These are phyloP conservation scores for Leptopilina clavipes DNA, from an alignment of 1,140 invertebrate species.

Conservation along the genomic window DNA sequence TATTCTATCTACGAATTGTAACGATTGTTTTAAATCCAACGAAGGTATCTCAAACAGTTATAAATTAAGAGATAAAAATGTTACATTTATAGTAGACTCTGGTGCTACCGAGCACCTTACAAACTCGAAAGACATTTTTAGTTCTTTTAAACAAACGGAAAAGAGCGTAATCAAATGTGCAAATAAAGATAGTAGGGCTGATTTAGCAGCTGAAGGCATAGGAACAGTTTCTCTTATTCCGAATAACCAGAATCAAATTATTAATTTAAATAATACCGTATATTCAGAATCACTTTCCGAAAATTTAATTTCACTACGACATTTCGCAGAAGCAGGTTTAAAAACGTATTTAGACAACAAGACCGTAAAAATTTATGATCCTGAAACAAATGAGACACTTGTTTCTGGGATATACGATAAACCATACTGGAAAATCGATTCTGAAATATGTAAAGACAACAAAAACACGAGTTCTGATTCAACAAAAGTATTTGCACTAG, in stretches of 20 bases:
- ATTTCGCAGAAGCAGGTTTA: slow-evolving; percentile 24
- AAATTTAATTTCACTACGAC: slow-evolving; percentile 24
- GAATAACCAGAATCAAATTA: not conserved
- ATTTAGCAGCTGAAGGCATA: slow-evolving; percentile 37
- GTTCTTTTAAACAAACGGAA: not conserved
- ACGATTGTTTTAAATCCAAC: not conserved
- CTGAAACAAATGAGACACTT: slow-evolving; percentile 1
- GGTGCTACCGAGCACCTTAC: slow-evolving; percentile 39
- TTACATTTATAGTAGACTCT: slow-evolving; percentile 14
- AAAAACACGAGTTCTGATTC: not conserved
- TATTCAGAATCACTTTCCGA: not conserved
- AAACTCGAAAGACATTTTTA: slow-evolving; percentile 34
- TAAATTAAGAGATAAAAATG: slow-evolving; percentile 1
- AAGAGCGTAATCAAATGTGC: slow-evolving; percentile 35
- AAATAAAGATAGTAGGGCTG: slow-evolving; percentile 21
- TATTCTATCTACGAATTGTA: not conserved
- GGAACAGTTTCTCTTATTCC: not conserved
- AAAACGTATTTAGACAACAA: slow-evolving; percentile 22
- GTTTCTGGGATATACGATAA: slow-evolving; percentile 30
- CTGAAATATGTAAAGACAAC: slow-evolving; percentile 8
- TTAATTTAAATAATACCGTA: slow-evolving; percentile 6
- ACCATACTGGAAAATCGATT: slow-evolving; percentile 27
- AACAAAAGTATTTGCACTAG: not conserved
- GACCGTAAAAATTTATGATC: not conserved
- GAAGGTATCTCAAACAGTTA: not conserved